A percentile compares a stretch with the other conserved stretches of the same genome.
These are phyloP conservation scores for Craniophora ligustri DNA, from an alignment of 2,888 invertebrate genomes.

Conservation along the genomic window DNA sequence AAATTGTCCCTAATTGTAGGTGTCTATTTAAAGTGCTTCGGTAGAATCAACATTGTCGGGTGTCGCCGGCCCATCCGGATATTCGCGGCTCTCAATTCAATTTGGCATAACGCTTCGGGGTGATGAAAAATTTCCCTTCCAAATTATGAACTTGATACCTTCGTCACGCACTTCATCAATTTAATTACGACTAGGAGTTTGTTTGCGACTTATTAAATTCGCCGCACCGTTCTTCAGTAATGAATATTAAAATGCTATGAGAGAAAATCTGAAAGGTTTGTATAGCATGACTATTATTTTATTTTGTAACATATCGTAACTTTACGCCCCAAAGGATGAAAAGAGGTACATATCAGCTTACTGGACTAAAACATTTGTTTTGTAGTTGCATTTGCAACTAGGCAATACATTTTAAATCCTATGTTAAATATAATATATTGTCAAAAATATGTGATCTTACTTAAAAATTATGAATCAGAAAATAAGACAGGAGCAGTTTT, in stretches of 20 bases:
- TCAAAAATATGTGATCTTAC: too few relatives aligned
- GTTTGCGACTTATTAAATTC: slow-evolving; percentile 68
- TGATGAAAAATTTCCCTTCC: slow-evolving; percentile 82
- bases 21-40: slow-evolving; percentile 49
- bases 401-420: too few relatives aligned
- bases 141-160: slow-evolving; percentile 81
- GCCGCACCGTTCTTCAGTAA: slow-evolving; percentile 54
- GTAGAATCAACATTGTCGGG: slow-evolving; percentile 51
- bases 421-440: too few relatives aligned
- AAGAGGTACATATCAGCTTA: too few relatives aligned
- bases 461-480: too few relatives aligned
- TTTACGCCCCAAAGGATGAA: too few relatives aligned
- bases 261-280: slow-evolving; percentile 22
- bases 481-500: too few relatives aligned
- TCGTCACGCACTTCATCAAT: slow-evolving; percentile 80
- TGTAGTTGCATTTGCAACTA: too few relatives aligned
- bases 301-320: too few relatives aligned
- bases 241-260: slow-evolving; percentile 59
- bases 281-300: neutral
- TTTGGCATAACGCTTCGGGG: slow-evolving; percentile 75
- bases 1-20: slow-evolving; percentile 41
- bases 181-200: slow-evolving; percentile 74
- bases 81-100: slow-evolving; percentile 77
- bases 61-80: slow-evolving; percentile 58
- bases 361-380: too few relatives aligned